These are phyloP conservation scores for Himantopus leucocephalus DNA, from an alignment of 2,113 vertebrate species.

Conservation along the genomic window DNA sequence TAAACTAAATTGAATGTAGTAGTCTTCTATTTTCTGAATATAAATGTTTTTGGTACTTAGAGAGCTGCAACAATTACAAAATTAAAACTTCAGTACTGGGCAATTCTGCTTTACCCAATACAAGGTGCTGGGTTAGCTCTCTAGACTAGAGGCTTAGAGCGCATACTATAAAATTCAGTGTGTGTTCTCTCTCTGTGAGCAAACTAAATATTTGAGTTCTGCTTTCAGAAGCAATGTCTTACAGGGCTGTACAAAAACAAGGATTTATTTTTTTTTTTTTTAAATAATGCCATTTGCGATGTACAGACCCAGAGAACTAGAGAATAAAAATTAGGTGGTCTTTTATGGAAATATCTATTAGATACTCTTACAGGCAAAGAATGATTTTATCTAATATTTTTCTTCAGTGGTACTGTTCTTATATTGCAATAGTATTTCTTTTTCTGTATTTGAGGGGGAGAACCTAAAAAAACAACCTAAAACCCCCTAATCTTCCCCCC, in stretches of 20 bases:
- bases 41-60: not conserved
- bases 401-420: not conserved
- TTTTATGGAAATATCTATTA: not conserved
- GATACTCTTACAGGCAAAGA: not conserved
- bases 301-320: not conserved
- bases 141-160: not conserved
- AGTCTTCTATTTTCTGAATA: not conserved
- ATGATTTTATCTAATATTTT: not conserved
- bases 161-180: not conserved
- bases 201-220: not conserved
- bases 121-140: not conserved
- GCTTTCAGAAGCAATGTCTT: not conserved
- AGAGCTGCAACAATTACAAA: not conserved
- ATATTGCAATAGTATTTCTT: not conserved
- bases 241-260: not conserved
- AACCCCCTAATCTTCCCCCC: fast-evolving
- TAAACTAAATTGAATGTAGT: not conserved
- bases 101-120: not conserved
- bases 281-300: not conserved
- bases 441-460: not conserved
- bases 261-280: no score
- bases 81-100: not conserved
- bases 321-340: not conserved
- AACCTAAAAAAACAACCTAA: not conserved
- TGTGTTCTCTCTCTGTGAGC: not conserved